A percentile compares a stretch with the other conserved stretches of the same genome.
These are phyloP conservation scores for Cryptus viduatorius DNA, from an alignment of 2,888 invertebrate genomes.

Conservation along the genomic window DNA sequence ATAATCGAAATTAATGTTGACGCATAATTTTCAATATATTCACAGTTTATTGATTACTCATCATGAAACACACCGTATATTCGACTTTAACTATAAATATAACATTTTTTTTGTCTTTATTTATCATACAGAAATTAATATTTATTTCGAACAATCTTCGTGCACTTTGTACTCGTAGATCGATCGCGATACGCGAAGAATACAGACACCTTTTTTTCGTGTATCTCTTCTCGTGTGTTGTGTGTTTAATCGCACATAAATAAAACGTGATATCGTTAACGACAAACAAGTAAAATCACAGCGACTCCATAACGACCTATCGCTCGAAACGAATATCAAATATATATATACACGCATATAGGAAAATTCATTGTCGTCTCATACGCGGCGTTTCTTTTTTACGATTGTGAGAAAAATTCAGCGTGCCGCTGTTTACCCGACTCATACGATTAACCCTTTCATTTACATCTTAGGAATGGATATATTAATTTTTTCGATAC, in stretches of 20 bases:
- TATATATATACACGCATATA: not conserved
- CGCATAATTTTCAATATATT: not conserved
- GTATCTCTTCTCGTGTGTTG: not conserved
- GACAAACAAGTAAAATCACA: not conserved
- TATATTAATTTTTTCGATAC: slow-evolving; percentile 21
- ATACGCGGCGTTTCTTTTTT: not conserved
- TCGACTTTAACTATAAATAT: slow-evolving; percentile 35
- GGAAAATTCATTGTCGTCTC: not conserved
- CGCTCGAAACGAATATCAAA: not conserved
- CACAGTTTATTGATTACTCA: slow-evolving; percentile 12
- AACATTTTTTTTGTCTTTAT: slow-evolving; percentile 1
- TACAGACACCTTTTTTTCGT: not conserved
- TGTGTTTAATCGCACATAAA: not conserved
- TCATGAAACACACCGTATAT: not conserved
- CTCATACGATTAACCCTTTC: not conserved
- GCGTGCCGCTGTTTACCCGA: too few relatives aligned
- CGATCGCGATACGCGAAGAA: not conserved
- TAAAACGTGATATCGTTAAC: not conserved
- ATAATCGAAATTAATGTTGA: not conserved
- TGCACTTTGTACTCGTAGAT: slow-evolving; percentile 7
- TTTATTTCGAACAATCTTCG: not conserved
- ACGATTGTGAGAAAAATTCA: not conserved
- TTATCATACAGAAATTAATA: slow-evolving; percentile 12
- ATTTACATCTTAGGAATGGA: slow-evolving; percentile 21
- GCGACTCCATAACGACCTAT: not conserved